Evolutionary conservation across 2,888 invertebrate genomes (phyloP), one percentile per base, ranked within the genome.

Genomic region (Caenorhabditis macrosperma): DNA sequence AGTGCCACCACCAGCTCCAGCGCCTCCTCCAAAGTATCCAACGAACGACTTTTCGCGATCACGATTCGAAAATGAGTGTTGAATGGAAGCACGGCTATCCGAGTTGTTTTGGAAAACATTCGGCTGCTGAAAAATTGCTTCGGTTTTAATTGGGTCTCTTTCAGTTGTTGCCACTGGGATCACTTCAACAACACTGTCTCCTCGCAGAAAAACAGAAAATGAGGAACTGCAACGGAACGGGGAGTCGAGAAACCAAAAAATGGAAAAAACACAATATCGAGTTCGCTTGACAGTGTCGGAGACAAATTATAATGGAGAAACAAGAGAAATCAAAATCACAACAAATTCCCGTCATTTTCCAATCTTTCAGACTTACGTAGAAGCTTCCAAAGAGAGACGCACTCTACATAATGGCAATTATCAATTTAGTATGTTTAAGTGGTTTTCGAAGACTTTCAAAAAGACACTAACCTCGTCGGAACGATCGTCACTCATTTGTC

Each of bases 11-110:
- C 84, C 79, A 6, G 84, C 78, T 61, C 68, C 75, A 3, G 68
- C 72, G 2, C 78, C 82, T 5, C 71, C 80, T 1, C 82, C 96
- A 92, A 99, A 99, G 92, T 97, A 99, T 84, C 97, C 97, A 88
- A 98, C 94, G 93, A 99, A 99, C 87, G 97, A 97, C 87, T 96
- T 94, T 93, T 97, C 97, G 10, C 90, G 85, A 55, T 86, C 86
- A 10, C 87, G 71, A 46, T 81, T 84, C 5, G 77, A 78, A 35
- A 88, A 72, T 50, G 87, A 82, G 35, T 78, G 69, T 41, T 80
- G 78, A 7, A 80, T 76, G n/a, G 76, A 66, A 5, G 61, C 41
- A 17, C 72, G 63, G n/a, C 57, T 61, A 22, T 77, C 81, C 9
- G 59, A 38, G 52, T 66, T 69, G 57, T 66, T 69, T 41, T 68